Conservation (phyloP, 2,888 invertebrate species). For the Oscheius onirici region DNA sequence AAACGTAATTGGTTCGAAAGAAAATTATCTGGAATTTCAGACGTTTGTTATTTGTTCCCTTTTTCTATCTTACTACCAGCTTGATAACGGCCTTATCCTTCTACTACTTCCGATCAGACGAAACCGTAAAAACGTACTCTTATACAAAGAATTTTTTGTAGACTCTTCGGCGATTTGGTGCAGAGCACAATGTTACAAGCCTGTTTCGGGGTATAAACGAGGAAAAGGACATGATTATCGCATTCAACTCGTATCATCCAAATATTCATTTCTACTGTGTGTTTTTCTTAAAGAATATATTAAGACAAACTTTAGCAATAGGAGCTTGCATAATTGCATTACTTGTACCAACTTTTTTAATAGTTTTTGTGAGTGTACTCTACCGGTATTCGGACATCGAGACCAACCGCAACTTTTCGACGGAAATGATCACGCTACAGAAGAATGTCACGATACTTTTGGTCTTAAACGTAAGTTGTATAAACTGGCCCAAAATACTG, state of each 20-base stretch:
- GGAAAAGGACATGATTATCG: neutral
- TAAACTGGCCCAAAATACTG: neutral
- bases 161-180: neutral
- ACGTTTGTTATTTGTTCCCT: neutral
- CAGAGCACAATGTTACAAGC: neutral
- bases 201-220: neutral
- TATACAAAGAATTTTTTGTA: neutral
- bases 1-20: neutral
- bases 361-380: neutral
- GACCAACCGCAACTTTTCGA: conserved; percentile 1
- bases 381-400: neutral
- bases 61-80: neutral
- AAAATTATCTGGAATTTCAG: neutral
- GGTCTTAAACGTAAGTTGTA: neutral
- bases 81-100: neutral
- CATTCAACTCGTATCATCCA: conserved; percentile 10
- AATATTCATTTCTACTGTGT: neutral
- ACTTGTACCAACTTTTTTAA: neutral
- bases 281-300: neutral
- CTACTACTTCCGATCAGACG: conserved; percentile 4
- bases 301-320: neutral
- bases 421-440: conserved; percentile 2
- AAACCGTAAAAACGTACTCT: neutral
- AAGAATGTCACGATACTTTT: neutral
- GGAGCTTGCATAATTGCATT: neutral